Conservation (phyloP, 2,888 invertebrate species). For the Acrocera orbiculus region DNA sequence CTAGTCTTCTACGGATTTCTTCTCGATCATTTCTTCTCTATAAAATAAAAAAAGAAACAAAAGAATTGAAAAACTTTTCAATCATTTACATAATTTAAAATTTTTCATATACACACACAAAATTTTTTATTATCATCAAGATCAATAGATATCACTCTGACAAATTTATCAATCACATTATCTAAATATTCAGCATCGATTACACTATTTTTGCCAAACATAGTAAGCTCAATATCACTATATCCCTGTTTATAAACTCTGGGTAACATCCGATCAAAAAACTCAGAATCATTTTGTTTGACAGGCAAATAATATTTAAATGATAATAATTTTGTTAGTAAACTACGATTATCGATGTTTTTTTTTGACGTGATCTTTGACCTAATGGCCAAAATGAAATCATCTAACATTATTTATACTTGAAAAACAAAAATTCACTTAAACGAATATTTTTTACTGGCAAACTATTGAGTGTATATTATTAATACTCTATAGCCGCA, state of each 20-base stretch:
- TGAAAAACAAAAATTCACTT: too few species aligned
- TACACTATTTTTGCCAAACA: conserved; percentile 13
- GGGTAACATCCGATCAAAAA: conserved; percentile 19
- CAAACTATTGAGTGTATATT: too few species aligned
- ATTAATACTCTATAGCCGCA: too few species aligned
- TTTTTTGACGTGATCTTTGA: conserved; percentile 8
- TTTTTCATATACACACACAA: conserved; percentile 13
- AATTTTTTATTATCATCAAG: conserved; percentile 26
- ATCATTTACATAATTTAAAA: not conserved
- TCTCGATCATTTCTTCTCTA: conserved; percentile 83
- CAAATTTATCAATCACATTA: conserved; percentile 39
- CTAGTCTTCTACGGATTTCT: conserved; percentile 73
- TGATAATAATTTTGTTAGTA: conserved; percentile 4
- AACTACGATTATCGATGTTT: conserved; percentile 1
- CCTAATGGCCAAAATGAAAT: conserved; percentile 7
- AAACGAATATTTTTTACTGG: too few species aligned
- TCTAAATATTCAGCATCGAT: conserved; percentile 32
- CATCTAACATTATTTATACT: conserved; percentile 11
- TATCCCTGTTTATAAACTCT: conserved; percentile 16
- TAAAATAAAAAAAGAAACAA: conserved; percentile 14
- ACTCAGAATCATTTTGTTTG: conserved; percentile 14
- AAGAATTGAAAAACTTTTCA: not conserved
- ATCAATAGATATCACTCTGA: conserved; percentile 35
- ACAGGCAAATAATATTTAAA: conserved; percentile 8
- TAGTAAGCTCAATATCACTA: conserved; percentile 15